Conservation (phyloP, 2,113 vertebrate genomes). For the Indri indri region DNA sequence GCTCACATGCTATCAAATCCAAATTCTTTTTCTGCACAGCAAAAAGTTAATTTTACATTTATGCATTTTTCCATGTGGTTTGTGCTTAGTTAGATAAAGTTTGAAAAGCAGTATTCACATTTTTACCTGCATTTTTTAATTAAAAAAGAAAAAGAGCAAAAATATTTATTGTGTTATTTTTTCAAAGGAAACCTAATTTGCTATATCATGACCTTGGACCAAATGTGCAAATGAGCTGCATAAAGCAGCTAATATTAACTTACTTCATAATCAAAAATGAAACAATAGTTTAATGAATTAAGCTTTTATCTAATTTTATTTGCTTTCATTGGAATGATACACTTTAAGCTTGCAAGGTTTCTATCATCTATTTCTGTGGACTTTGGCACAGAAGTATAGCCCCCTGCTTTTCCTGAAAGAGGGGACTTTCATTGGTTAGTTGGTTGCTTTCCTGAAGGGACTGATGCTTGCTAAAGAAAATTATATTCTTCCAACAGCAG, state of each 20-base stretch:
- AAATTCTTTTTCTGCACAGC: constrained; percentile 65
- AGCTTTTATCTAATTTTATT: constrained; percentile 22
- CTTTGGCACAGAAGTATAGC: constrained; percentile 6
- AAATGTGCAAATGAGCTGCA: background rate
- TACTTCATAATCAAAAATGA: constrained; percentile 14
- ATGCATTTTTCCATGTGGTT: constrained; percentile 61
- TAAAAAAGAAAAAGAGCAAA: constrained; percentile 13
- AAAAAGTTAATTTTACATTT: constrained; percentile 77
- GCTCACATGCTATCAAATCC: constrained; percentile 64
- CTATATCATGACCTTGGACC: background rate
- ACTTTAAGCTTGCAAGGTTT: constrained; percentile 1
- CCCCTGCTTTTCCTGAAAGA: constrained; percentile 18
- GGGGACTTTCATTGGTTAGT: background rate
- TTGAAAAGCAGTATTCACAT: constrained; percentile 54
- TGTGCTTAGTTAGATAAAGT: constrained; percentile 62
- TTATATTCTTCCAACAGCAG: constrained; percentile 44
- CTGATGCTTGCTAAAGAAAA: constrained; percentile 52
- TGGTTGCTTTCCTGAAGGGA: constrained; percentile 38
- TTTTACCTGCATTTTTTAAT: constrained; percentile 54
- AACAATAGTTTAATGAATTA: background rate
- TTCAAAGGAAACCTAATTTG: background rate
- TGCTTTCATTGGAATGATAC: constrained; percentile 45
- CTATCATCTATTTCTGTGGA: constrained; percentile 28
- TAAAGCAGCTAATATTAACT: constrained; percentile 2
- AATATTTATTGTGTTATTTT: background rate